A percentile compares a stretch with the other conserved stretches of the same genome.
Evolutionary conservation across 2,888 invertebrate genomes (phyloP).

Genomic region (Nomada fucata): DNA sequence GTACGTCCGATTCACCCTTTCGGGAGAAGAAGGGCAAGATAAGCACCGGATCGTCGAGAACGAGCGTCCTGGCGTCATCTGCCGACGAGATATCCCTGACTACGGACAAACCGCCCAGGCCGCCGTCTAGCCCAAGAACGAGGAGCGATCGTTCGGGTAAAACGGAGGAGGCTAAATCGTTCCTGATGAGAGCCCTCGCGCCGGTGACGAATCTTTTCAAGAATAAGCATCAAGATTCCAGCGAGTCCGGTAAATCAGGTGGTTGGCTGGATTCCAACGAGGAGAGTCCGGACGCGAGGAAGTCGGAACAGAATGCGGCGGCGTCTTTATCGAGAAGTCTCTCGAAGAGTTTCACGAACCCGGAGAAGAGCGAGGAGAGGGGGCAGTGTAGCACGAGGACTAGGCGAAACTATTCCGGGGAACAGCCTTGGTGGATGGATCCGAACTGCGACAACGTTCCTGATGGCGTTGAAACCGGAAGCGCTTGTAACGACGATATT

Average conservation of each 20-base stretch:
- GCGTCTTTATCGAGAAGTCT: constrained; percentile 68
- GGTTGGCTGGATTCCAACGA: constrained; percentile 73
- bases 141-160: constrained; percentile 83
- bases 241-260: constrained; percentile 85
- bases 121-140: constrained; percentile 85
- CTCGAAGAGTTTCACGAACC: constrained; percentile 73
- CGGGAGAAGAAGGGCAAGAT: constrained; percentile 70
- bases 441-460: constrained; percentile 82
- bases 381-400: constrained; percentile 50
- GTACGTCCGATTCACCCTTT: constrained; percentile 71
- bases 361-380: constrained; percentile 67
- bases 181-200: constrained; percentile 90
- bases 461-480: constrained; percentile 78
- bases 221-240: constrained; percentile 85
- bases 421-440: constrained; percentile 83
- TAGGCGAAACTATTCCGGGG: constrained; percentile 76
- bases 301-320: constrained; percentile 57
- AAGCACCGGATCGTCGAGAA: constrained; percentile 85
- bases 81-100: constrained; percentile 86
- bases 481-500: constrained; percentile 78
- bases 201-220: constrained; percentile 91
- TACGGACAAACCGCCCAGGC: constrained; percentile 85
- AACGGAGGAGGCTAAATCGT: constrained; percentile 89
- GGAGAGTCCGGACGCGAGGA: constrained; percentile 69
- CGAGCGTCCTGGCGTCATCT: constrained; percentile 85